phyloP scores from a whole-genome alignment of 2,113 vertebrate species.

The Poeciliopsis turrubarensis region DNA sequence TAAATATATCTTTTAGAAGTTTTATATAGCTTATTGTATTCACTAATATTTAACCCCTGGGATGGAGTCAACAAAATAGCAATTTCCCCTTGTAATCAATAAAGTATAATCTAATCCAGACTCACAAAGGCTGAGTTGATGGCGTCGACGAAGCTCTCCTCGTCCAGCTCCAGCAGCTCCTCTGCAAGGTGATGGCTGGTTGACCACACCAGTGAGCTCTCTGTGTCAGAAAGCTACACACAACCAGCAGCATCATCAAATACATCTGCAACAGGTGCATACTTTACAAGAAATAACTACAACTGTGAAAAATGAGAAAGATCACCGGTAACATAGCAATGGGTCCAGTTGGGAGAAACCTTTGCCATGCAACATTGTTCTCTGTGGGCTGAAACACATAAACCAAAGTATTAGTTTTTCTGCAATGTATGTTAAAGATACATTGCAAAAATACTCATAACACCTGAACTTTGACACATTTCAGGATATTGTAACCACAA shows the following conservation, averaged over 20 bases:
- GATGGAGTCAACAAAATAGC: too few relatives aligned
- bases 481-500: not conserved
- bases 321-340: slow-evolving; percentile 95
- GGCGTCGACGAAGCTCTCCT: slow-evolving; percentile 93
- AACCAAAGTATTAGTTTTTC: slow-evolving; percentile 16
- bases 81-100: too few relatives aligned
- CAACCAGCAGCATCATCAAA: not conserved
- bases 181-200: slow-evolving; percentile 89
- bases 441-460: not conserved
- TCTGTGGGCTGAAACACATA: slow-evolving; percentile 86
- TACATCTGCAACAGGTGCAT: slow-evolving; percentile 1
- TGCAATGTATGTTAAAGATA: slow-evolving; percentile 17
- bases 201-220: slow-evolving; percentile 97
- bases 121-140: slow-evolving; percentile 98
- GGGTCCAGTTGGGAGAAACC: slow-evolving; percentile 95
- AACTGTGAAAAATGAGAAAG: slow-evolving; percentile 10
- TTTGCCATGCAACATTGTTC: slow-evolving; percentile 98
- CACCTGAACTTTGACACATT: not conserved
- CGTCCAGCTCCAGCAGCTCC: slow-evolving; percentile 88
- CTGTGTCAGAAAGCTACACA: slow-evolving; percentile 88
- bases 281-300: not conserved
- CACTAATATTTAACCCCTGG: too few relatives aligned
- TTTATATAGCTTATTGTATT: too few relatives aligned
- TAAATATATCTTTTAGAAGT: too few relatives aligned
- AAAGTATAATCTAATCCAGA: too few relatives aligned